Evolutionary conservation across 2,888 invertebrate genomes (phyloP).

Genomic region (Temnothorax ravouxi): DNA sequence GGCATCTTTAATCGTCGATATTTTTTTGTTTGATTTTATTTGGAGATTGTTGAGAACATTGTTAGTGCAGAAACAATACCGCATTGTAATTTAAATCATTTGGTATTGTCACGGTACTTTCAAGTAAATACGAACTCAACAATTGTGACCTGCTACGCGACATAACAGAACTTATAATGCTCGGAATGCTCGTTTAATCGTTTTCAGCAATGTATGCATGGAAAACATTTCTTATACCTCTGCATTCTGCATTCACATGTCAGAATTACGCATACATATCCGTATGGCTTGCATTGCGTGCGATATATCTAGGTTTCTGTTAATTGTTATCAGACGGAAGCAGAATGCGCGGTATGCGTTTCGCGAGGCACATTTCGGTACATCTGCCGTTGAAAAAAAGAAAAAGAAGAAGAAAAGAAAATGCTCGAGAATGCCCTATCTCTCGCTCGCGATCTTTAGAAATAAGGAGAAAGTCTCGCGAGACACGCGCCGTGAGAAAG

Average conservation of each 20-base stretch:
- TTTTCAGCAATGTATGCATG: background rate
- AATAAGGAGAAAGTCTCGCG: conserved; percentile 66
- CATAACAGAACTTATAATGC: background rate
- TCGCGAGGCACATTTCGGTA: background rate
- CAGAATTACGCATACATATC: conserved; percentile 30
- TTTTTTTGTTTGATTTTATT: background rate
- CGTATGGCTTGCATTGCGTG: conserved; percentile 30
- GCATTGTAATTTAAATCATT: background rate
- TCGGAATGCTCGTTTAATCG: background rate
- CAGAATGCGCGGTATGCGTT: conserved; percentile 28
- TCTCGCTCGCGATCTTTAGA: conserved; percentile 38
- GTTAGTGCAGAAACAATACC: background rate
- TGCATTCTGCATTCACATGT: background rate
- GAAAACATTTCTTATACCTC: conserved; percentile 7
- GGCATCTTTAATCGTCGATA: background rate
- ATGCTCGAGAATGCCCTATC: conserved; percentile 2
- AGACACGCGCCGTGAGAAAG: conserved; percentile 61
- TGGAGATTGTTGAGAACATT: background rate
- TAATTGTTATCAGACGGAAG: conserved; percentile 34
- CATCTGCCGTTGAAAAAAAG: background rate
- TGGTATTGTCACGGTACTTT: background rate
- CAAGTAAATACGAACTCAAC: background rate
- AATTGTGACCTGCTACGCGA: background rate
- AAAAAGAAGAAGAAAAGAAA: conserved; percentile 23
- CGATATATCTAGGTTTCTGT: conserved; percentile 33